These are phyloP conservation scores for Premnoplex brunnescens DNA, from an alignment of 2,797 vertebrate species.

Conservation along the genomic window DNA sequence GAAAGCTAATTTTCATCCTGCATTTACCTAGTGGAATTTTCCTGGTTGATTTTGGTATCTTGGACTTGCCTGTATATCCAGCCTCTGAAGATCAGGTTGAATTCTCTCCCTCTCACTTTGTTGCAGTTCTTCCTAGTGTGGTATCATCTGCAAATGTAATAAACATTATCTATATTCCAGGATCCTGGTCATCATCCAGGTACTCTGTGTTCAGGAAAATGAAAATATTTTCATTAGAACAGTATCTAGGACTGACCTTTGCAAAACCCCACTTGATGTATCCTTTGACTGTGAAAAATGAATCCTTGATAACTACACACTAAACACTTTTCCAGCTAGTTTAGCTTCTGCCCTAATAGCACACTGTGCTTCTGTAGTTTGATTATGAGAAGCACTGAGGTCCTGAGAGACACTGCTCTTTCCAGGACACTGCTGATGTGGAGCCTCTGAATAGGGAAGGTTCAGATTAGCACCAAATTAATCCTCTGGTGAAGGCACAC, in stretches of 20 bases:
- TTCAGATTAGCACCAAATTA: constrained; percentile 35
- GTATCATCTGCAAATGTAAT: constrained; percentile 44
- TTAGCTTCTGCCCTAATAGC: background rate
- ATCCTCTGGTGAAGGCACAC: constrained; percentile 30
- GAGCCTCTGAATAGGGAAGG: background rate
- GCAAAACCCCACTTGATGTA: background rate
- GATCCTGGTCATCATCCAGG: constrained; percentile 41
- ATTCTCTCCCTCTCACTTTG: background rate
- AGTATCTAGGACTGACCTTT: background rate
- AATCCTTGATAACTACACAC: background rate
- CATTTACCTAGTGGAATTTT: background rate
- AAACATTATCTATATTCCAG: constrained; percentile 37
- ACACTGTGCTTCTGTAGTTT: background rate
- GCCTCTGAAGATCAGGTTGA: background rate
- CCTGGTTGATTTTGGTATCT: background rate
- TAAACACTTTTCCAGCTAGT: constrained; percentile 31
- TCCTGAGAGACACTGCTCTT: background rate
- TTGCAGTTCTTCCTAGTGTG: background rate
- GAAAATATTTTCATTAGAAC: constrained; percentile 41
- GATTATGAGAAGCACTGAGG: background rate
- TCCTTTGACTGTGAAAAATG: constrained; percentile 27
- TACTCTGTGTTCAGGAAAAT: constrained; percentile 12
- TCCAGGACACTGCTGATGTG: background rate
- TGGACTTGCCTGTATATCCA: background rate
- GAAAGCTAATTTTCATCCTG: background rate